Evolutionary conservation across 2,113 vertebrate genomes (phyloP).

Genomic region (Castor canadensis): DNA sequence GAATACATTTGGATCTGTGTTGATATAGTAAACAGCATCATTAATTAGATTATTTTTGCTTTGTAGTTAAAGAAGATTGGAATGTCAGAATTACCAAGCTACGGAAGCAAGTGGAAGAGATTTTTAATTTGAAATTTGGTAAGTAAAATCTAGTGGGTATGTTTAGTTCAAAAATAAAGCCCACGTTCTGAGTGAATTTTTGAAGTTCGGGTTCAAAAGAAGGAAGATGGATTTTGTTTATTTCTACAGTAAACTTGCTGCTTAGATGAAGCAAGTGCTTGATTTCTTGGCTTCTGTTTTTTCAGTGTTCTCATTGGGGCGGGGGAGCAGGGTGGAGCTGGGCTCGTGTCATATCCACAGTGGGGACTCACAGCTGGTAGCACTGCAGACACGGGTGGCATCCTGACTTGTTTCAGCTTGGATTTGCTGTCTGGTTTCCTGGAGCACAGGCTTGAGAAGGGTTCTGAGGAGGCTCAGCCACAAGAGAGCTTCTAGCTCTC

Average conservation of each 20-base stretch:
- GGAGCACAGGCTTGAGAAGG: conserved; percentile 18
- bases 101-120: conserved; percentile 87
- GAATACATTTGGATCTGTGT: too few species aligned
- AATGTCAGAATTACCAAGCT: conserved; percentile 88
- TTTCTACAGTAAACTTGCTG: background rate
- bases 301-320: background rate
- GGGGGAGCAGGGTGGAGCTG: background rate
- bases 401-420: background rate
- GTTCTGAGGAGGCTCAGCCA: conserved; percentile 37
- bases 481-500: too few species aligned
- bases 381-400: too few species aligned
- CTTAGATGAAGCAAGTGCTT: background rate
- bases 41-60: conserved; percentile 23
- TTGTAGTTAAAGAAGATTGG: conserved; percentile 88
- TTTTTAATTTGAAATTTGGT: conserved; percentile 89
- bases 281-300: background rate
- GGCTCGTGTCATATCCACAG: background rate
- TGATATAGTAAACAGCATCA: too few species aligned
- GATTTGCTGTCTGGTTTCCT: conserved; percentile 38
- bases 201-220: background rate
- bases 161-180: background rate
- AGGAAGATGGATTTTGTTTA: background rate
- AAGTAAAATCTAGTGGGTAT: conserved; percentile 41
- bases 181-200: background rate
- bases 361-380: too few species aligned